Evolutionary conservation across 2,888 invertebrate species (phyloP), one percentile per base, ranked within the genome.

Genomic region (Altica lythri): DNA sequence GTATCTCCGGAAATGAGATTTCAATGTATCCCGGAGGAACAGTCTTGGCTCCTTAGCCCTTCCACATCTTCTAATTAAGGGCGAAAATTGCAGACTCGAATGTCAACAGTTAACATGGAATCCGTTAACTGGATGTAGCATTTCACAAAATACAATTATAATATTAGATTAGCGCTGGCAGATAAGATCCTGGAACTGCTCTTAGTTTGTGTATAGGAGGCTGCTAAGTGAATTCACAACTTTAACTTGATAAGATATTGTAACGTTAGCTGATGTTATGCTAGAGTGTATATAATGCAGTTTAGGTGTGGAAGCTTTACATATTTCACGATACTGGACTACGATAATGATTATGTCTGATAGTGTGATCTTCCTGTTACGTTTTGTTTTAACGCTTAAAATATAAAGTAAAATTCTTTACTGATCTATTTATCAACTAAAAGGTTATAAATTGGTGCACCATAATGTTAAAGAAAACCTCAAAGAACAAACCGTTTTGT

Each of bases 111-210:
- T 75, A 75, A 74, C 73, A 70, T 68, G 69, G 72, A 75, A 76
- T 74, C 75, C 72, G 75, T 73, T 77, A 77, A 77, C 76, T 76
- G 74, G 73, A 75, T 71, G 75, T 72, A 74, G 72, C 76, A 75
- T 76, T 75, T 75, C 75, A 68, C 66, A 71, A 74, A 75, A 77
- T 76, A 76, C 76, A 77, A 77, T 77, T 77, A 77, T 76, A 77
- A 77, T 77, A 77, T 77, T 77, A 77, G 76, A 77, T 77, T 77
- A 77, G 75, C 70, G 69, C 64, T 53, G 56, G 63, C 59, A 67
- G 73, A 72, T 72, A 73, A 71, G 70, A 73, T 73, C 72, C 12
- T 25, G 66, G 64, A 62, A 63, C 62, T 63, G 59, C 59, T 62
- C 60, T 62, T 51, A 60, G 57, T 58, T 54, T 60, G 55, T 57